Percentiles rank a stretch among this genome's conserved stretches.
phyloP scores from a whole-genome alignment of 2,888 invertebrate genomes.

The Zele albiditarsus region DNA sequence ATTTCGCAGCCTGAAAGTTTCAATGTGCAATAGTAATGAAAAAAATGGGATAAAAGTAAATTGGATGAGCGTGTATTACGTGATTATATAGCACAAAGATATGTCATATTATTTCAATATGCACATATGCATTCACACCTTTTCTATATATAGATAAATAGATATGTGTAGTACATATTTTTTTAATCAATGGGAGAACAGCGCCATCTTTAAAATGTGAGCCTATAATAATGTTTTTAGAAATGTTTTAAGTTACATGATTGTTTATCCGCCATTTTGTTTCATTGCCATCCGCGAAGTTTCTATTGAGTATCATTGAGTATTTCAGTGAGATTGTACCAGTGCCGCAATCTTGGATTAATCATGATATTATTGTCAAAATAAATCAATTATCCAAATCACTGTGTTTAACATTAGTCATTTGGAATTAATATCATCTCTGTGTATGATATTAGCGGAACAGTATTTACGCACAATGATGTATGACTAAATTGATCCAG shows the following conservation, averaged over 20 bases:
- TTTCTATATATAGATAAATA: background rate
- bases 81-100: background rate
- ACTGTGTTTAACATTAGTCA: background rate
- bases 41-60: background rate
- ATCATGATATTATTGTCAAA: slow-evolving; percentile 14
- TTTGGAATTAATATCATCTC: background rate
- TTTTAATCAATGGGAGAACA: background rate
- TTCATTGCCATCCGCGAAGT: slow-evolving; percentile 63
- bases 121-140: background rate
- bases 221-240: slow-evolving; percentile 44
- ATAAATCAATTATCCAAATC: background rate
- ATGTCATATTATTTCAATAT: background rate
- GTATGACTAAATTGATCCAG: background rate
- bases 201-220: slow-evolving; percentile 4
- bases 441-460: background rate
- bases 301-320: slow-evolving; percentile 53
- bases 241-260: slow-evolving; percentile 49
- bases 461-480: background rate
- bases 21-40: background rate
- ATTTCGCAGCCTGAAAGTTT: background rate
- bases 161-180: background rate
- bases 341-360: slow-evolving; percentile 7
- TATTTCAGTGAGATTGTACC: slow-evolving; percentile 1
- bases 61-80: background rate
- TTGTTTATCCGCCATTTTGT: slow-evolving; percentile 68